Evolutionary conservation across 1,140 invertebrate genomes (phyloP), one percentile per base, ranked within the genome.

Genomic region (Copidosoma floridanum): DNA sequence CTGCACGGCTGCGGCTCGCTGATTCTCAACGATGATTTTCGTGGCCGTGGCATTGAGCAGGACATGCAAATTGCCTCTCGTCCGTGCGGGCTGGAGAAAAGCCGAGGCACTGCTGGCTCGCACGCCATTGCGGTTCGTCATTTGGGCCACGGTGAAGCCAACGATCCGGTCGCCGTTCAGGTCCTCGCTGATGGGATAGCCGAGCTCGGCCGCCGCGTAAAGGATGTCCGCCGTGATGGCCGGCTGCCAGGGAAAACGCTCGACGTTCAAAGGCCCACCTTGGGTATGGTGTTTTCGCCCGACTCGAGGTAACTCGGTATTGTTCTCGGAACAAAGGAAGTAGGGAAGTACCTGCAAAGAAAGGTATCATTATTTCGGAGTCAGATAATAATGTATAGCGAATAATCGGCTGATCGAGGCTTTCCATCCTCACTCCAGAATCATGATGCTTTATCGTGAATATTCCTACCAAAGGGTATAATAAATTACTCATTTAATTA

Each of bases 31-130:
- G 1, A 84, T 57, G 11, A 85, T 75, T 67, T 84, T 87, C 0
- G 85, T 87, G 0, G 78, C 89, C 2, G 87, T 84, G 0, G 90
- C 84, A 61, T 90, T 89, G 0, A 90, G 65, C 26, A 84, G 71
- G 0, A 93, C 76, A 61, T 91, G 85, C 1, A 95, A 80, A 77
- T 95, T 95, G 0, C 77, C 75, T 18, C 88, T 76, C 41, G 84
- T 64, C 8, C 85, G 72, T 0, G 67, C 11, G 2, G 89, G 88
- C 11, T 84, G 73, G 0, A 92, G 71, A 68, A 89, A 92, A 0
- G 87, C 89, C 61, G 82, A 72, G 0, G 88, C 81, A 21, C 86
- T 86, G 65, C 86, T 89, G 63, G 88, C 83, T 47, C 90, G 77
- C 2, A 83, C 83, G 0, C 90, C 90, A 57, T 85, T 73, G 46